phyloP scores from a whole-genome alignment of 92 coral and sea anemone species.

The Epizoanthus scotinus region DNA sequence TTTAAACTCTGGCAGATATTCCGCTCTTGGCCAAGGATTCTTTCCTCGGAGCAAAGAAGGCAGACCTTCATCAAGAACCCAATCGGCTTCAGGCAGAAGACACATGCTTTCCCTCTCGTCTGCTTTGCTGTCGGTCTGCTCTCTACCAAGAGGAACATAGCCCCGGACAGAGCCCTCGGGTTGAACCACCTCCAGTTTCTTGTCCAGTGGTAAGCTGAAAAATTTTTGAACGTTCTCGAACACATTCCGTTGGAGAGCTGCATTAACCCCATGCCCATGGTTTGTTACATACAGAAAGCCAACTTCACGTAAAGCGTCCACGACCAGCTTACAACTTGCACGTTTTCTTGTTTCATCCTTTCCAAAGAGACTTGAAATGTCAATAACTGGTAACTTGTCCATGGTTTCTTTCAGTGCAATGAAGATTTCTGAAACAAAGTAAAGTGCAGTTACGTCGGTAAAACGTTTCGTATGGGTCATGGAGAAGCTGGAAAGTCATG shows the following conservation, averaged over 20 bases:
- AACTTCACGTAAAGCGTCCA: not conserved
- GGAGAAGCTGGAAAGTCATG: too few relatives aligned
- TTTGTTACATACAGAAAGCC: not conserved
- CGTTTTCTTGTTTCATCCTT: not conserved
- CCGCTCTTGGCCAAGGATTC: not conserved
- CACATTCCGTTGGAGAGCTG: not conserved
- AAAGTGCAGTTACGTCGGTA: too few relatives aligned
- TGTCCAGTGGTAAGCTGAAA: not conserved
- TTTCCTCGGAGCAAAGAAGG: not conserved
- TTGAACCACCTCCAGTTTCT: not conserved
- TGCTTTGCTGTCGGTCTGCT: not conserved
- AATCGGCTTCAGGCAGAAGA: not conserved
- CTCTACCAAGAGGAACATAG: not conserved
- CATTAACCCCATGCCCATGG: conserved; percentile 1
- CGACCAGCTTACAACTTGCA: not conserved
- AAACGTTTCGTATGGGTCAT: too few relatives aligned
- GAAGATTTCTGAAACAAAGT: too few relatives aligned
- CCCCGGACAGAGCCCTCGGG: not conserved
- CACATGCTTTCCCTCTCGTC: not conserved
- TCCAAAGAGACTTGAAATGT: not conserved
- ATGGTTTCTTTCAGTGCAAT: not conserved
- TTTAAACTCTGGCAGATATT: not conserved
- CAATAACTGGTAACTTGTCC: not conserved
- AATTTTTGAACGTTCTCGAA: not conserved
- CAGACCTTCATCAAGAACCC: not conserved